Conservation (phyloP, 2,888 invertebrate species). For the Brachypterus glaber region DNA sequence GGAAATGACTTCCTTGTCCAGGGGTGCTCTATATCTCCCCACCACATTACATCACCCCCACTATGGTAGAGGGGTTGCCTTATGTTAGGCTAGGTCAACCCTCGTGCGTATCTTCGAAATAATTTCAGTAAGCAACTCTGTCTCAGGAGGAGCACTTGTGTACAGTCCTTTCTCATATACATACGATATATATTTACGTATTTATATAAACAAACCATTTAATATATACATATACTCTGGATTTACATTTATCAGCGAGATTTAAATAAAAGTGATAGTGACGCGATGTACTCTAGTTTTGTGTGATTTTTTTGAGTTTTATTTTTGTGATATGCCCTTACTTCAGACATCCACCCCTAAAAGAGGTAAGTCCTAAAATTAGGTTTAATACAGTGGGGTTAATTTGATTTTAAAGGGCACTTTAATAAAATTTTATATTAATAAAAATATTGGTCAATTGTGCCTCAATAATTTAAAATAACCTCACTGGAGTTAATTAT, state of each 20-base stretch:
- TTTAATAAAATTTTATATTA: too few species aligned
- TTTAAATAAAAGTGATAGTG: conserved; percentile 18
- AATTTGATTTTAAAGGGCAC: too few species aligned
- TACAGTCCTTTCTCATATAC: conserved; percentile 16
- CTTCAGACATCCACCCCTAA: conserved; percentile 38
- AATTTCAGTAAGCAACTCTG: conserved; percentile 36
- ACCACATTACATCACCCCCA: conserved; percentile 28
- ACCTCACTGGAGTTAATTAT: too few species aligned
- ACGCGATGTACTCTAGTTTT: conserved; percentile 20
- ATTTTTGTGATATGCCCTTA: conserved; percentile 33
- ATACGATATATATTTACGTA: not conserved
- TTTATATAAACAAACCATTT: not conserved
- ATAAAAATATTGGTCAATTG: too few species aligned
- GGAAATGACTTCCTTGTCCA: conserved; percentile 22
- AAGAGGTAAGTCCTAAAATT: conserved; percentile 35
- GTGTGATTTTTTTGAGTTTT: conserved; percentile 18
- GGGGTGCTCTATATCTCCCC: conserved; percentile 37
- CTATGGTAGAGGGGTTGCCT: conserved; percentile 34
- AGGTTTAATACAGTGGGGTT: too few species aligned
- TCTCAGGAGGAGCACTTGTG: conserved; percentile 27
- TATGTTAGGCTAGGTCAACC: conserved; percentile 41
- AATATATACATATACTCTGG: conserved; percentile 7
- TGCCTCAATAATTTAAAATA: too few species aligned
- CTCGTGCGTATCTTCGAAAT: conserved; percentile 35
- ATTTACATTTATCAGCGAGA: conserved; percentile 12